Evolutionary conservation across 2,797 vertebrate species (phyloP), one percentile per base, ranked within the genome.

Genomic region (Selene dorsalis): DNA sequence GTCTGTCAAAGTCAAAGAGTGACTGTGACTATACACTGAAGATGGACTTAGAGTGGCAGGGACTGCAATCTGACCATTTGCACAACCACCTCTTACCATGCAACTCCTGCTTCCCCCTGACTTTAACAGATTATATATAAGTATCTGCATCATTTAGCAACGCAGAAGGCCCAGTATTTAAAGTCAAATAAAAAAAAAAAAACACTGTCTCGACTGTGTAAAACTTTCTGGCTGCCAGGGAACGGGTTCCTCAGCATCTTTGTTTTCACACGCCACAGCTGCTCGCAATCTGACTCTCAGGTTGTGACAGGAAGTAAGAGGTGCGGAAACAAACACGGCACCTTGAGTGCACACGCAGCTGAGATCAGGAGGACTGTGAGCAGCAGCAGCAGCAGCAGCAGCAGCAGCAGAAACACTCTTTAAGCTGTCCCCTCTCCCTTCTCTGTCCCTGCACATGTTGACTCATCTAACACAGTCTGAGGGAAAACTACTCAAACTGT

Each of bases 281-380:
- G 61, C 72, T 57, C 41, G n/a, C 26, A 13, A 18, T 35, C 43
- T 0, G 16, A 60, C 56, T 59, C 64, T 64, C n/a, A 20, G 13
- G 41, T 5, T 26, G 63, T 58, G 35, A 60, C 62, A 80, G 80
- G 55, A 75, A 78, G 57, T 52, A 32, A 68, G 28, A 80, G 67
- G 56, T 48, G 64, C 58, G 60, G 45, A 73, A 73, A 63, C 32
- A 82, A 75, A 72, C 66, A 57, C 69, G 52, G 30, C 18, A 1
- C 38, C 45, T 48, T 13, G 24, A 50, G 57, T 10, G 20, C 43
- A 60, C 57, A 55, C 56, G 64, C 20, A 2, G 9, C 68, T 17
- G 48, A 80, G 73, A 65, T 74, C 38, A 32, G 69, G 35, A 13
- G 22, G 39, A 68, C 6, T 47, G 45, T 0, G 16, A 22, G 18